These are phyloP conservation scores for Cephalotes varians DNA, from an alignment of 2,888 invertebrate species.

Conservation along the genomic window DNA sequence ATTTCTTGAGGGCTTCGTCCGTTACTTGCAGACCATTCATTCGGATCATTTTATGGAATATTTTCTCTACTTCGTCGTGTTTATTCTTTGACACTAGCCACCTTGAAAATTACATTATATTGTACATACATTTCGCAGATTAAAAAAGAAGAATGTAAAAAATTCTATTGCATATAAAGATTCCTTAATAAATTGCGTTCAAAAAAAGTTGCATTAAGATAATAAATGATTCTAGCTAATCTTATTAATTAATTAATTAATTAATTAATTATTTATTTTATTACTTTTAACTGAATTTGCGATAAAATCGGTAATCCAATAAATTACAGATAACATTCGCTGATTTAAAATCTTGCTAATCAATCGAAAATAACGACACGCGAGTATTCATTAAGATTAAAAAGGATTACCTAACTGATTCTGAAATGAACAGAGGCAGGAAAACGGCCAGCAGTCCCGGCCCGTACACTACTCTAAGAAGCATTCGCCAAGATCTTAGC, in stretches of 20 bases:
- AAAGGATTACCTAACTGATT: constrained; percentile 87
- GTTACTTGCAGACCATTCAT: constrained; percentile 88
- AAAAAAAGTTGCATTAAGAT: not conserved
- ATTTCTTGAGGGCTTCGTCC: constrained; percentile 86
- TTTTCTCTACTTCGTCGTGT: constrained; percentile 87
- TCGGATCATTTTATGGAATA: constrained; percentile 88
- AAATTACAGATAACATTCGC: not conserved
- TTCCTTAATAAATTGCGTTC: not conserved
- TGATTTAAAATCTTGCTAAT: constrained; percentile 9
- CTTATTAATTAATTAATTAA: not conserved
- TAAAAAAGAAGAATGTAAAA: not conserved
- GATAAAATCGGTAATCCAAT: not conserved
- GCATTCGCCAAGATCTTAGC: constrained; percentile 89
- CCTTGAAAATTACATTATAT: constrained; percentile 80
- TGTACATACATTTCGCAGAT: not conserved
- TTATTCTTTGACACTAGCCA: constrained; percentile 91
- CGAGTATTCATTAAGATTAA: constrained; percentile 3
- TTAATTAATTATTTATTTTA: not conserved
- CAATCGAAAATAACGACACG: not conserved
- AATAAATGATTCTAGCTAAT: not conserved
- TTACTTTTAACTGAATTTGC: not conserved
- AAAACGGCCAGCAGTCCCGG: constrained; percentile 90
- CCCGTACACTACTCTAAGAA: constrained; percentile 89
- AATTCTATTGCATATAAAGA: not conserved
- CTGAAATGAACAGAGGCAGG: constrained; percentile 90